Conservation (phyloP, 2,113 vertebrate genomes). For the Xerus inauris region DNA sequence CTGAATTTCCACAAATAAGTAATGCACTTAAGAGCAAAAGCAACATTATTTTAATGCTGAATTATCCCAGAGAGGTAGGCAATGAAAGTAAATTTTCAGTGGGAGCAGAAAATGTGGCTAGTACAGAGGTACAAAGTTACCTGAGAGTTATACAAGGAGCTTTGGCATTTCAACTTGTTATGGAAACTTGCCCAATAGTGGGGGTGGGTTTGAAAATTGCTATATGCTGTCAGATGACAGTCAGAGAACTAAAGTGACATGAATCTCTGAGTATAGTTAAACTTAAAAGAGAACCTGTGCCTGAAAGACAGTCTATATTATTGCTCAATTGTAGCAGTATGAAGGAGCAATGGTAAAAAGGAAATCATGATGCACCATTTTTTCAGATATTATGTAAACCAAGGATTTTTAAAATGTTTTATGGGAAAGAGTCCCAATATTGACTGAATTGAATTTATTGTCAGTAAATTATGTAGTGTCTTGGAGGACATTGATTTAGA, state of each 20-base stretch:
- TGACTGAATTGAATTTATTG: not conserved
- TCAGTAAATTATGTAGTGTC: not conserved
- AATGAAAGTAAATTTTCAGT: not conserved
- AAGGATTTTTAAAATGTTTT: not conserved
- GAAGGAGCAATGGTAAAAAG: not conserved
- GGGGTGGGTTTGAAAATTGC: not conserved
- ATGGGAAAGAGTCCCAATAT: not conserved
- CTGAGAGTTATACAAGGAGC: not conserved
- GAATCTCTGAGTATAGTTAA: not conserved
- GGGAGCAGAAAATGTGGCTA: not conserved
- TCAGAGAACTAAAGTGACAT: not conserved
- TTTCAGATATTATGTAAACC: not conserved
- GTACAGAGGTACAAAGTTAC: not conserved
- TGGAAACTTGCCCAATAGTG: not conserved
- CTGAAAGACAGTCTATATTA: not conserved
- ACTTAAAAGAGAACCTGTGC: not conserved
- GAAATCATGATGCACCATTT: not conserved
- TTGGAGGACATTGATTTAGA: not conserved
- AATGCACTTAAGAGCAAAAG: not conserved
- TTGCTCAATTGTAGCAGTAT: not conserved
- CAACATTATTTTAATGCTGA: not conserved
- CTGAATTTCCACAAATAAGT: not conserved
- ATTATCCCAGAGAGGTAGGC: not conserved
- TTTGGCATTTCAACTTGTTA: not conserved
- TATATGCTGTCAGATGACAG: not conserved